Base-by-base conservation (phyloP, 2,888 invertebrate species). In the Thecophora atra region DNA sequence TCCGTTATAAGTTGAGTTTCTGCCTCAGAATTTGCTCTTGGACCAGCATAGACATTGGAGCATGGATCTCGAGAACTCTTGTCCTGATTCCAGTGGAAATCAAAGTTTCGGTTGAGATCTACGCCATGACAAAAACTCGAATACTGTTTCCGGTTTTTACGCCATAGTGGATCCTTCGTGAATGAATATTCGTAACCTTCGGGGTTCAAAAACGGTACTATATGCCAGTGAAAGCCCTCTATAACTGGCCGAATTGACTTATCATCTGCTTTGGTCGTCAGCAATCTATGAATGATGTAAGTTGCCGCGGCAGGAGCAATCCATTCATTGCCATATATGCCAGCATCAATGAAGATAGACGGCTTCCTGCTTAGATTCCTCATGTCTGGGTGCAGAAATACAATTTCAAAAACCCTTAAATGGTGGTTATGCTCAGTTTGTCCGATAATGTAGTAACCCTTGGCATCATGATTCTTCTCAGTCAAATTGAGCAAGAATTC, bases 31-130 rank as follows among this genome's bases (percentile, higher is more conserved):
- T 93, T 93, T 0, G 93, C 88, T 0, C 82, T 82, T 0, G 88
- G 86, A 11, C 95, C 95, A 15, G 91, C 91, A 81, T 89, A 94
- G 0, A 85, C 89, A 3, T 93, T 90, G 0, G 88, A 80, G 76
- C 93, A 91, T 0, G 91, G 88, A 58, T 87, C 77, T 1, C 75
- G 82, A 76, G 90, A 91, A 0, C 90, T 85, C 17, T 92, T 91
- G 37, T 88, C 87, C 42, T 88, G 88, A 74, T 89, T 88, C 92
- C 92, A 93, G 76, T 90, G 89, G 80, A 88, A 90, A 74, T 88
- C 91, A 91, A 92, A 94, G 83, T 94, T 94, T 73, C 94, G 89
- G 82, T 95, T 95, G 0, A 92, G 90, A 84, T 95, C 94, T 0
- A 90, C 90, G 6, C 94, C 94, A 73, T 85, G 84, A 66, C 89